phyloP scores from a whole-genome alignment of 2,888 invertebrate species.

The Diaprepes abbreviatus region DNA sequence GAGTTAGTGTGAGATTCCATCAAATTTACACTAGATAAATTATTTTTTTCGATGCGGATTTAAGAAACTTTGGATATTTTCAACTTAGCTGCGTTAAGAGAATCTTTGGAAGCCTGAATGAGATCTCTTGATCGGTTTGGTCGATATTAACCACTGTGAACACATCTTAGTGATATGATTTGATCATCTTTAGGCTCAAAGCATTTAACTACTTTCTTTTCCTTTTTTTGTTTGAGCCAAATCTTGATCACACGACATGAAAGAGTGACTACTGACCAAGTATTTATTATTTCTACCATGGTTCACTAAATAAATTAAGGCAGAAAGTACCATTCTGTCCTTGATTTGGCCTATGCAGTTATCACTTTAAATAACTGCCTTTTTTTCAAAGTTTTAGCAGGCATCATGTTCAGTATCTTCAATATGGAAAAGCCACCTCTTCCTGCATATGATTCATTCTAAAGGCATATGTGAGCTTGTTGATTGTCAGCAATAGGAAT shows the following conservation, averaged over 20 bases:
- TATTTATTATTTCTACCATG: not conserved
- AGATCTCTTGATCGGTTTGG: too few relatives aligned
- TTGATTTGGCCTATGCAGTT: conserved; percentile 44
- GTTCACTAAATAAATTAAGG: conserved; percentile 12
- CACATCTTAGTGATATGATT: too few relatives aligned
- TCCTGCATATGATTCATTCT: conserved; percentile 50
- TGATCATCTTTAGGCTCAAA: too few relatives aligned
- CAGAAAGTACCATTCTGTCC: conserved; percentile 7
- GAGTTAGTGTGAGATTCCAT: too few relatives aligned
- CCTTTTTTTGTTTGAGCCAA: not conserved
- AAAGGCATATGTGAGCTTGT: conserved; percentile 36
- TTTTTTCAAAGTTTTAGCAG: conserved; percentile 38
- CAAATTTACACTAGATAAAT: too few relatives aligned
- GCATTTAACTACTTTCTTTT: too few relatives aligned
- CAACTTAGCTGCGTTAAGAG: too few relatives aligned
- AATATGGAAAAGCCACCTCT: too few relatives aligned
- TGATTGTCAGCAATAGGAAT: conserved; percentile 28
- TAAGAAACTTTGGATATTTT: too few relatives aligned
- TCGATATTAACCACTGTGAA: too few relatives aligned
- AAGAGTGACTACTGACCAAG: not conserved
- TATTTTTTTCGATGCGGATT: too few relatives aligned
- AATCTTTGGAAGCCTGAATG: too few relatives aligned
- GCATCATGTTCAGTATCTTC: conserved; percentile 52
- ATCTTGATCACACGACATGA: not conserved
- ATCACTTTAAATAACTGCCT: conserved; percentile 24